These are phyloP conservation scores for Syritta pipiens DNA, from an alignment of 2,888 invertebrate genomes.

Conservation along the genomic window DNA sequence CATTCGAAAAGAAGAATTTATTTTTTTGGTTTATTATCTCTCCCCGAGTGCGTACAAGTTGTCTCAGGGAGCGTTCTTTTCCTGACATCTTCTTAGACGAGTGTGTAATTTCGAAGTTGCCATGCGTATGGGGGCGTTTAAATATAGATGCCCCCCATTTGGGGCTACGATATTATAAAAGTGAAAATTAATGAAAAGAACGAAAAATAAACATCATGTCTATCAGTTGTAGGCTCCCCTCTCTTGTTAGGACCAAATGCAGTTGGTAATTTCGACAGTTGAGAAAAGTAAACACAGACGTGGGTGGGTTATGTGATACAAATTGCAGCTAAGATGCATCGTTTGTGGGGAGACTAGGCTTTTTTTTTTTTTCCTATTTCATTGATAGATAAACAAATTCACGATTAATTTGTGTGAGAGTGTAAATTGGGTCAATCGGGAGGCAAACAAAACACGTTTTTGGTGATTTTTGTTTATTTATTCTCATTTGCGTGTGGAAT, in stretches of 20 bases:
- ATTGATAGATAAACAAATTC: constrained; percentile 53
- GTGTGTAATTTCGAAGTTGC: constrained; percentile 22
- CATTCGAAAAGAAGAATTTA: constrained; percentile 5
- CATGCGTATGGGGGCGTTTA: constrained; percentile 22
- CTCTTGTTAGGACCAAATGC: too few species aligned
- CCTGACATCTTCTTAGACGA: constrained; percentile 32
- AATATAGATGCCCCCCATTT: constrained; percentile 20
- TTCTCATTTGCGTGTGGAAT: constrained; percentile 3
- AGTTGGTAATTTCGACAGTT: neutral
- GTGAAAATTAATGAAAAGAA: constrained; percentile 43
- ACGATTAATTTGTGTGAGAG: constrained; percentile 63
- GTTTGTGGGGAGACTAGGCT: constrained; percentile 8
- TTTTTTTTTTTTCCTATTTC: constrained; percentile 11
- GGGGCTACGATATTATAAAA: constrained; percentile 4
- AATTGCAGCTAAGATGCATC: constrained; percentile 44
- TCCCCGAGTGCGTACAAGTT: constrained; percentile 8
- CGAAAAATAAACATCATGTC: constrained; percentile 51
- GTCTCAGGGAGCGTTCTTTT: constrained; percentile 34
- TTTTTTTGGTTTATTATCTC: constrained; percentile 17
- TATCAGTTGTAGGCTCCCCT: constrained; percentile 43
- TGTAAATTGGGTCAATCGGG: constrained; percentile 63
- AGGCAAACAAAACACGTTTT: constrained; percentile 28
- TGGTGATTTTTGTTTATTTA: constrained; percentile 18
- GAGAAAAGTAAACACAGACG: neutral
- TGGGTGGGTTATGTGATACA: constrained; percentile 11